Conservation (phyloP, 2,113 vertebrate genomes). For the Phaetusa simplex region DNA sequence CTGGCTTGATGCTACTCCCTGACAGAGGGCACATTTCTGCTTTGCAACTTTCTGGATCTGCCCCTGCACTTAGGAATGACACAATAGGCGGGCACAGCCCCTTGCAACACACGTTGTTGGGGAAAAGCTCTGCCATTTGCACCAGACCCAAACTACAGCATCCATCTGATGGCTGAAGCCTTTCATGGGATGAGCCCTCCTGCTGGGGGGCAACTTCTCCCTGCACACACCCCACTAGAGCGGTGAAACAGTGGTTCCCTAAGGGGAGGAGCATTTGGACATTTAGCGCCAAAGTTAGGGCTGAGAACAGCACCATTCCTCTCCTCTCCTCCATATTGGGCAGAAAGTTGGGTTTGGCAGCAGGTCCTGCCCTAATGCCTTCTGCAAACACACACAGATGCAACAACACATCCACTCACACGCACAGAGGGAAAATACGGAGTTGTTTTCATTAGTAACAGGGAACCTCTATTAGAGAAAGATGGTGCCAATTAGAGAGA, state of each 20-base stretch:
- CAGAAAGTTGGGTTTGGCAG: not conserved
- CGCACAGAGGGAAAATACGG: fast-evolving
- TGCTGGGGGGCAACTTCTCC: not conserved
- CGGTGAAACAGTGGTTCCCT: fast-evolving
- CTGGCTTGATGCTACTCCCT: not conserved
- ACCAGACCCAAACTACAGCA: not conserved
- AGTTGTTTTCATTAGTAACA: not conserved
- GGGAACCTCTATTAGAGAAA: not conserved
- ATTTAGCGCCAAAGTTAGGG: not conserved
- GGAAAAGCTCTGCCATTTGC: not conserved
- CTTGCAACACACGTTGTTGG: fast-evolving
- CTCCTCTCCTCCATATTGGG: not conserved
- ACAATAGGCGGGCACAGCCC: not conserved
- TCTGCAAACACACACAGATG: not conserved
- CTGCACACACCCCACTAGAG: not conserved
- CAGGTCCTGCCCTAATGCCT: not conserved
- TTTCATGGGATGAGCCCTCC: not conserved
- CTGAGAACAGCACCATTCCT: not conserved
- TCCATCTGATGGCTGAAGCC: not conserved
- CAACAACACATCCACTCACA: not conserved
- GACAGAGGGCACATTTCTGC: not conserved
- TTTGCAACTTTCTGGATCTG: not conserved
- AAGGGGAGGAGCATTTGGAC: not conserved
- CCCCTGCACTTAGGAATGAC: not conserved
- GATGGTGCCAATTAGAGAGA: not conserved